These are phyloP conservation scores for Hyposmocoma kahamanoa DNA, from an alignment of 1,140 invertebrate genomes.

Conservation along the genomic window DNA sequence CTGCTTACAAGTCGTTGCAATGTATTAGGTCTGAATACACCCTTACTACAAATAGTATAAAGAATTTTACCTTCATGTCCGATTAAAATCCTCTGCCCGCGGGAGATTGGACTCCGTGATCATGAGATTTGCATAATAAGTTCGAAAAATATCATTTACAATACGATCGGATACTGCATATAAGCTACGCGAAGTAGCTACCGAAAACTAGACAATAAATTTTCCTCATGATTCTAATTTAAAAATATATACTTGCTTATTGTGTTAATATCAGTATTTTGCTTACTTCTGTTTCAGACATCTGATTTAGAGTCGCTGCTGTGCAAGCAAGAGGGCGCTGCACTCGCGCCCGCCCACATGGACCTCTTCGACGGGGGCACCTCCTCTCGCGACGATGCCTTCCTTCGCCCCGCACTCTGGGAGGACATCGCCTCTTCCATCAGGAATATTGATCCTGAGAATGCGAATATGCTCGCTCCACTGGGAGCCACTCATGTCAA, in stretches of 20 bases:
- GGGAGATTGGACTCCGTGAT: conserved; percentile 23
- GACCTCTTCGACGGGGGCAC: conserved; percentile 65
- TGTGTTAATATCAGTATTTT: no score
- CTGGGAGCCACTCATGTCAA: conserved; percentile 79
- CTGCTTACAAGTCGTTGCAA: no score
- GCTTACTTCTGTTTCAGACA: conserved; percentile 64
- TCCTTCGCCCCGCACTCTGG: conserved; percentile 87
- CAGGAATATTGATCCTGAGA: conserved; percentile 90
- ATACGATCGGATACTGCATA: no score
- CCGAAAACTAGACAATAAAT: no score
- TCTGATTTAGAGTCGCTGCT: conserved; percentile 71
- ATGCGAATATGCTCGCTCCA: conserved; percentile 87
- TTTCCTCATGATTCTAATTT: no score
- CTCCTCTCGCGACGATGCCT: conserved; percentile 84
- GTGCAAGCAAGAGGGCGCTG: conserved; percentile 66
- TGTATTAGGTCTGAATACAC: no score
- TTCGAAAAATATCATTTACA: background rate
- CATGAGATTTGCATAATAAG: conserved; percentile 39
- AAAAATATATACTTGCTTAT: no score
- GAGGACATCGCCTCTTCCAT: conserved; percentile 92
- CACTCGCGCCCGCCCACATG: conserved; percentile 62
- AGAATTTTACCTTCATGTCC: background rate
- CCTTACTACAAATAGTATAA: no score
- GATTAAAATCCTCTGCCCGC: conserved; percentile 1
- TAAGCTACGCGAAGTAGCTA: no score